A percentile compares a stretch with the other conserved stretches of the same genome.
phyloP scores from a whole-genome alignment of 2,113 vertebrate species.

The Numenius arquata region DNA sequence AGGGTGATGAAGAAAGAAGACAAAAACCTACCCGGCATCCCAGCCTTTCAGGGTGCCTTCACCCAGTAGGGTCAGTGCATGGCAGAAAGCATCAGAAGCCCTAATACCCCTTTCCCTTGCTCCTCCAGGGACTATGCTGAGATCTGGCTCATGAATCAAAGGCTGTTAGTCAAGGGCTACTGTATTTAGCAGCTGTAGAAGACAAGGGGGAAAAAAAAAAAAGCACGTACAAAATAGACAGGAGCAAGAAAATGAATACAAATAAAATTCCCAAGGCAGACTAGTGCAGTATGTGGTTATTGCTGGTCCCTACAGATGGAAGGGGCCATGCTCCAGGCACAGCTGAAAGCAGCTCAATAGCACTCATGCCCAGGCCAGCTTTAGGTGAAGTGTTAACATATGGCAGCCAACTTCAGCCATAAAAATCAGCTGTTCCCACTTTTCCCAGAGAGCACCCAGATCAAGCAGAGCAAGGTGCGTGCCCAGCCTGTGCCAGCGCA shows the following conservation, averaged over 20 bases:
- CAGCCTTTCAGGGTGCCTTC: background rate
- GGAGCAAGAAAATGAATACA: background rate
- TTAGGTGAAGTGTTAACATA: constrained; percentile 10
- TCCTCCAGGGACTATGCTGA: background rate
- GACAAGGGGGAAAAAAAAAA: background rate
- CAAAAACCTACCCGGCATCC: background rate
- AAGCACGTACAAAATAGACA: background rate
- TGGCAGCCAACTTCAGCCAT: background rate
- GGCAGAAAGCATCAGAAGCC: background rate
- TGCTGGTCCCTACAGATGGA: background rate
- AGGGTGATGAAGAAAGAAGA: background rate
- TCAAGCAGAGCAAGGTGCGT: background rate
- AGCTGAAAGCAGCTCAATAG: background rate
- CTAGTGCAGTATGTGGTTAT: background rate
- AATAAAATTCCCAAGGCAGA: background rate
- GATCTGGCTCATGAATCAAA: background rate
- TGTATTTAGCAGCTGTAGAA: background rate
- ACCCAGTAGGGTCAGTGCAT: background rate
- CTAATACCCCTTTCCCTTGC: rapidly evolving
- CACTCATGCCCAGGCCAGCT: background rate
- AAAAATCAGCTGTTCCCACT: background rate
- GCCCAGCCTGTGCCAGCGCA: background rate
- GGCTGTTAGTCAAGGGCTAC: background rate
- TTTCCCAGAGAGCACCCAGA: background rate
- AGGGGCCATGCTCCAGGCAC: background rate